Base-by-base conservation (phyloP, 2,797 vertebrate species). In the Apogon talboti region DNA sequence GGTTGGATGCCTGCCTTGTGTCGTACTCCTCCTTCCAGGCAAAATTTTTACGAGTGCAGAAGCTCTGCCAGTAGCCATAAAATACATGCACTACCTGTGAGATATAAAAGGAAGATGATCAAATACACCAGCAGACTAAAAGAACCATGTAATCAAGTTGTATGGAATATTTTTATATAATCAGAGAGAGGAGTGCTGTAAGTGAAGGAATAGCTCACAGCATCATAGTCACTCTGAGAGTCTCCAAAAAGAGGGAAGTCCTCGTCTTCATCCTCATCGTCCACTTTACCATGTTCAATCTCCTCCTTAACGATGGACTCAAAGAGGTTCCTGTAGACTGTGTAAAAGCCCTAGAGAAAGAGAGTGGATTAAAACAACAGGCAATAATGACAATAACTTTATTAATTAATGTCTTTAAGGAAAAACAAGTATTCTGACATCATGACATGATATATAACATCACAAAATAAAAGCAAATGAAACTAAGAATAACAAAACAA, bases 21-120 rank as follows among this genome's bases (percentile, higher is more conserved):
- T 99, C 98, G 0, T 97, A 99, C 19, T 97, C 96, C 83, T 99
- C 98, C 71, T 96, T 98, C 97, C 98, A 99, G 1, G 97, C 94
- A 68, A 99, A 99, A 80, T 91, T 97, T 72, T 96, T 98, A 8
- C 89, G 92, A 0, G 97, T 98, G 84, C 96, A 98, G 87, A 98
- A 99, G 82, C 97, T 99, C 91, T 99, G 98, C 97, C 98, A 99
- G 84, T 94, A 95, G 7, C 94, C 97, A 5, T 98, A 99, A 87
- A 99, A 99, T 59, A 93, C 87, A 43, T 98, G 98, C 18, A 99
- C 97, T 0, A 98, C 93, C 98, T 99, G 78, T 2, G 4, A 58
- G 2, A 33, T 7, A 13, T 14, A 74, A 61, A 78, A 0, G 7
- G 7, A 49, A 12, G 21, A 1, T 13, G n/a, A 30, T 35, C 13